Base-by-base conservation (phyloP, 2,888 invertebrate species). In the Catocala nupta region DNA sequence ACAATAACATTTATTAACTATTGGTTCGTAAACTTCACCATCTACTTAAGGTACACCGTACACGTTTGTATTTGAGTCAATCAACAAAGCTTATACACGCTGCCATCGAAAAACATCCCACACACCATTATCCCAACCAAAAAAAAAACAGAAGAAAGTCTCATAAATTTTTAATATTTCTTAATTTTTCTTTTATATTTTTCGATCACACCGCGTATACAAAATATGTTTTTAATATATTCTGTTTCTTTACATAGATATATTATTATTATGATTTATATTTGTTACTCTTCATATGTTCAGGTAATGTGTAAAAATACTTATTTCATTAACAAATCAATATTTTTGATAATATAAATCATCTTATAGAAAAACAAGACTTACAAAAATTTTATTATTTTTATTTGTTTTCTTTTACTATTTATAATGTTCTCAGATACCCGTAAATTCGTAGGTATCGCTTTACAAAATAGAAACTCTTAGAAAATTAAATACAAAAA, bases 241-340 rank as follows among this genome's bases (percentile, higher is more conserved):
- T 91, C 90, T 90, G 90, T 84, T 84, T 63, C 81, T 89, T 87
- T 88, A 90, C 87, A 90, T 90, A 90, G 81, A 90, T 89, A 90
- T 88, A 87, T 74, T 77, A 86, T 75, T 79, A 74, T 80, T 74
- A 77, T 81, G 78, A 81, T 86, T 88, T 85, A 90, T 91, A 88
- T 88, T 89, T 89, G 82, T 87, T 84, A 87, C 86, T 90, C 88
- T 88, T 86, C 82, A 87, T 91, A 90, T 91, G 89, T 84, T 92
- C 89, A 92, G 90, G 89, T 92, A 90, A 87, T 92, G 88, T 93
- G 92, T 93, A 93, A 93, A 93, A 93, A 93, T 93, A 93, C 88
- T 88, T 90, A 87, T 86, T 84, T 88, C 80, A 77, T 88, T 87
- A 93, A 92, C 91, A 92, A 92, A 90, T 88, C 79, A 92, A 91